Conservation (phyloP, 2,888 invertebrate species). For the Oxytorus armatus region DNA sequence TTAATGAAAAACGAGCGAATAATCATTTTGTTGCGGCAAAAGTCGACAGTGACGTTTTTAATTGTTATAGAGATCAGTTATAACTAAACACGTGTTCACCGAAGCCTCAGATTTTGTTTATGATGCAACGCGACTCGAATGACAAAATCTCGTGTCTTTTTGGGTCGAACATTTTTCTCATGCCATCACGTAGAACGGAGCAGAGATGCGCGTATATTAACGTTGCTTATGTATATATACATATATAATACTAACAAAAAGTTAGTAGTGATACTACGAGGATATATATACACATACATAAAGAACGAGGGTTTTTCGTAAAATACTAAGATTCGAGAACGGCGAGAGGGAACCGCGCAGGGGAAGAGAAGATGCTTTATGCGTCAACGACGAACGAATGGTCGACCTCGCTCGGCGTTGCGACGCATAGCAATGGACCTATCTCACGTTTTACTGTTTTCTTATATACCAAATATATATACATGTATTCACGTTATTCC, state of each 20-base stretch:
- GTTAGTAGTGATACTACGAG: conserved; percentile 10
- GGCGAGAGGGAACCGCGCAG: conserved; percentile 59
- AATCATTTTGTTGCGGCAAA: too few species aligned
- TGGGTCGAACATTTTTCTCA: conserved; percentile 73
- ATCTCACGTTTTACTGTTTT: conserved; percentile 58
- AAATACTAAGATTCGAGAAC: conserved; percentile 54
- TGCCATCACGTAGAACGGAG: conserved; percentile 73
- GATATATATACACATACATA: conserved; percentile 31
- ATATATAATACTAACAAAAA: not conserved
- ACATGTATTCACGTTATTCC: conserved; percentile 20
- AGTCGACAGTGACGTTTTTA: too few species aligned
- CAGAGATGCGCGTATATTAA: conserved; percentile 54
- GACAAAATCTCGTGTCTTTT: conserved; percentile 71
- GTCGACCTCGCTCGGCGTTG: conserved; percentile 75
- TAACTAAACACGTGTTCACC: conserved; percentile 69
- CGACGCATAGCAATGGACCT: conserved; percentile 80
- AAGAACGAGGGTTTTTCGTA: conserved; percentile 42
- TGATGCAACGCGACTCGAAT: conserved; percentile 62
- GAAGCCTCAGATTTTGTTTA: conserved; percentile 67
- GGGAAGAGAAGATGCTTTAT: conserved; percentile 78
- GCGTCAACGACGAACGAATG: conserved; percentile 77
- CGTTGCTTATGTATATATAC: conserved; percentile 27
- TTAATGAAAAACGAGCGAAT: too few species aligned
- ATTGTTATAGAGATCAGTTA: conserved; percentile 2
- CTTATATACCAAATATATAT: conserved; percentile 1